Conservation (phyloP, 2,113 vertebrate genomes). For the Protomyctophum bolini region DNA sequence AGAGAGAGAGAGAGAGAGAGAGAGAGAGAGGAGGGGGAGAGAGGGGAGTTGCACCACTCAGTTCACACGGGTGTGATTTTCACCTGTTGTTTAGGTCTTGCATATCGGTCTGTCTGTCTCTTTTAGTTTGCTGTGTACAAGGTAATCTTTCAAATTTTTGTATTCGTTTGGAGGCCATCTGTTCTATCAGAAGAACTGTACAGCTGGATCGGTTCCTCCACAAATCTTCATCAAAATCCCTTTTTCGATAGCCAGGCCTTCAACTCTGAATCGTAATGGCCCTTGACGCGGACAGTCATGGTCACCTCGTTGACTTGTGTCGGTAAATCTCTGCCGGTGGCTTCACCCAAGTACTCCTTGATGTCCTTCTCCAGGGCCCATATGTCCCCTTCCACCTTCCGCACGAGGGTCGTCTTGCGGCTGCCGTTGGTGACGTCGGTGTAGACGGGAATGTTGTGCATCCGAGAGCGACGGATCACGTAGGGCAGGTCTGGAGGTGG, state of each 20-base stretch:
- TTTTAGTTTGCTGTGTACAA: too few species aligned
- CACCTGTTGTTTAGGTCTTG: too few species aligned
- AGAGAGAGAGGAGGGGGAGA: too few species aligned
- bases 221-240: slow-evolving; percentile 79
- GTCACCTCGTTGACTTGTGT: slow-evolving; percentile 89
- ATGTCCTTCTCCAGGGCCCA: slow-evolving; percentile 89
- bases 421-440: slow-evolving; percentile 81
- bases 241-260: slow-evolving; percentile 83
- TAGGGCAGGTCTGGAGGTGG: slow-evolving; percentile 82
- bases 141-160: too few species aligned
- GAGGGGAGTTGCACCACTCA: too few species aligned
- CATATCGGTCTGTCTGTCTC: too few species aligned
- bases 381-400: slow-evolving; percentile 90
- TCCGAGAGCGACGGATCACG: slow-evolving; percentile 86
- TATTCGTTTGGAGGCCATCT: too few species aligned
- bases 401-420: slow-evolving; percentile 82
- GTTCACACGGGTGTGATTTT: too few species aligned
- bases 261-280: slow-evolving; percentile 84
- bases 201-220: background rate
- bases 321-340: slow-evolving; percentile 76
- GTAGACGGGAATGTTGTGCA: slow-evolving; percentile 93
- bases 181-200: too few species aligned
- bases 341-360: slow-evolving; percentile 73
- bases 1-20: too few species aligned
- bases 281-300: slow-evolving; percentile 83